These are phyloP conservation scores for crab-eating macaque (Macaca fascicularis) DNA, from an alignment of 2,113 vertebrate species.

Conservation along the genomic window DNA sequence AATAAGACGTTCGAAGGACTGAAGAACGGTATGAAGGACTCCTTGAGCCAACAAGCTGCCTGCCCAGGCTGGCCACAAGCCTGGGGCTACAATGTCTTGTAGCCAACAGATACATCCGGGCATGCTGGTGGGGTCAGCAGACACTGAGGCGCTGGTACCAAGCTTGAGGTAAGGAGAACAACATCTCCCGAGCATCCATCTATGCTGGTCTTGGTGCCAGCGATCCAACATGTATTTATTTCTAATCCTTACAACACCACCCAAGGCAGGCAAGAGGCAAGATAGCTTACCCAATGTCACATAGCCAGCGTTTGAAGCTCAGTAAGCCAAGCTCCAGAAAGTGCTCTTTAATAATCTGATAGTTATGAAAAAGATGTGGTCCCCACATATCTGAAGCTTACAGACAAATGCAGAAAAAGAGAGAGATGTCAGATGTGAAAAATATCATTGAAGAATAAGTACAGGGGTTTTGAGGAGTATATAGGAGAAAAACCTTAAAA, in stretches of 20 bases:
- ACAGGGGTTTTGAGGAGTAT: neutral
- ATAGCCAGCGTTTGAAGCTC: neutral
- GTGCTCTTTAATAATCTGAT: neutral
- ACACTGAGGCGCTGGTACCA: neutral
- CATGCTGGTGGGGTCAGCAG: neutral
- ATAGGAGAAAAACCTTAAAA: neutral
- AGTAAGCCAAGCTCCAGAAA: neutral
- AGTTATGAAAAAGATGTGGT: neutral
- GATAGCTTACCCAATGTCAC: neutral
- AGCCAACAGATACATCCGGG: neutral
- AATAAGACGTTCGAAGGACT: too few species aligned
- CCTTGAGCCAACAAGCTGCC: neutral
- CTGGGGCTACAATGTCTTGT: neutral
- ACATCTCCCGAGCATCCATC: neutral
- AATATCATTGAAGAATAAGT: neutral
- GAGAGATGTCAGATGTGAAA: neutral
- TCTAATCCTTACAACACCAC: neutral
- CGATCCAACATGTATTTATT: neutral
- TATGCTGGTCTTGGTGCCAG: neutral
- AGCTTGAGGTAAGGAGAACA: neutral
- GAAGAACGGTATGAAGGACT: neutral
- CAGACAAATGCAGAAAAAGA: neutral
- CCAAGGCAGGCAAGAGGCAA: neutral
- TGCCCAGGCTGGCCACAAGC: conserved; percentile 24
- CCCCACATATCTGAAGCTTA: neutral